Base-by-base conservation (phyloP, 1,140 invertebrate species). In the Rhynchophorus ferrugineus region DNA sequence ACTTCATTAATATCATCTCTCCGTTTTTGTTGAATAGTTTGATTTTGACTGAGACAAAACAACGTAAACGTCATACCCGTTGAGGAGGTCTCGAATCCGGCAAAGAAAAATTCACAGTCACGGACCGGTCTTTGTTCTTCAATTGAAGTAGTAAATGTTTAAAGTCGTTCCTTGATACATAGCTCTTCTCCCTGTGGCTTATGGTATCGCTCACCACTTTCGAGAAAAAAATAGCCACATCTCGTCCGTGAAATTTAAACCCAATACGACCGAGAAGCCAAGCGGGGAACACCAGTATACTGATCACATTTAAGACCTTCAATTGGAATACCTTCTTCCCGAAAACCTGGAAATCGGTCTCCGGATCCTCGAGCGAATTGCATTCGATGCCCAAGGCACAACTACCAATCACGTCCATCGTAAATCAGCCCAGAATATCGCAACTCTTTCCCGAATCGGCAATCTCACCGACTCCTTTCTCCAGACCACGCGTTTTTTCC, bases 301-400 rank as follows among this genome's bases (percentile, higher is more conserved):
- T 24, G 2, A 41, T 8, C 19, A 36, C 2, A 24, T 41, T 49
- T 29, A 29, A 11, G 5, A 29, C 5, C 24, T 11, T 11, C 5
- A 11, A 11, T 29, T 19, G 33, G 2, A 41, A 33, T 45, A 68
- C 36, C 18, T 41, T 51, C 29, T 49, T 51, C 0, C 66, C 68
- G 19, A 63, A 58, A 16, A 52, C 34, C 17, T 65, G 41, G 63
- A 82, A 82, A 57, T 77, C 73, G 0, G 74, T 71, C 19, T 78
- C 62, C 0, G 73, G 64, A 60, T 77, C 69, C 38, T 69, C 64
- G n/a, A 80, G 70, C 6, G 77, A 72, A 44, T 78, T 75, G 50
- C 76, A 75, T 11, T 80, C 71, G 3, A 82, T 70, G 0, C 81
- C 81, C 59, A 82, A 81, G 6, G 77, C 79, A 21, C 79, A 75